Evolutionary conservation across 2,888 invertebrate genomes (phyloP), one percentile per base, ranked within the genome.

Genomic region (Orthosia gothica): DNA sequence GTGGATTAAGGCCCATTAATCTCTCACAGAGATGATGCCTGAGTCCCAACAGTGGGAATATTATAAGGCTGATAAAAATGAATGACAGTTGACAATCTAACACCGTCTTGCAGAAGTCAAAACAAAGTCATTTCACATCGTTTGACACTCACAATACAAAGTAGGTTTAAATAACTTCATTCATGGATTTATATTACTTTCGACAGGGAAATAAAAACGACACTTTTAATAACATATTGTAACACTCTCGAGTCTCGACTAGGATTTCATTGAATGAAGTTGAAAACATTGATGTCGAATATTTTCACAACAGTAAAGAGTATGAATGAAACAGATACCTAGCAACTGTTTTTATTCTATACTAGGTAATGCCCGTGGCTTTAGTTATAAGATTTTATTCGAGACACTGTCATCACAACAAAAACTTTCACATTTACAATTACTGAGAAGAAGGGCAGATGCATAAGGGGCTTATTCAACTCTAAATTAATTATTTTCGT

Each of bases 181-280:
- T 83, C 49, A 50, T 63, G 59, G 47, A 73, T 62, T 72, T 72
- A 26, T 76, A 57, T 61, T 61, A 77, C 55, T 65, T 69, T 65
- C 57, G 20, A 58, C 83, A 57, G 72, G 57, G 20, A 65, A 80
- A 77, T 49, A 54, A 83, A 66, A 55, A 5, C 1, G 55, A 83
- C 73, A 55, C 65, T 73, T 69, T 69, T 72, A 71, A 73, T 61
- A 79, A 65, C 47, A 70, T 81, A 40, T 63, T 66, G n/a, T 74
- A 49, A 74, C 68, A 54, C 65, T 66, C 50, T 69, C 54, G 58
- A 54, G 61, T 66, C 50, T 69, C 54, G 58, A 54, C 57, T 83
- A 73, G 32, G 40, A 58, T 79, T 70, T 52, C 79, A 74, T 9
- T 81, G 66, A 83, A 70, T 79, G 79, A 63, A 81, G 55, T 75